A percentile compares a stretch with the other conserved stretches of the same genome.
These are phyloP conservation scores for Coregonus suidteri DNA, from an alignment of 2,797 vertebrate species.

Conservation along the genomic window DNA sequence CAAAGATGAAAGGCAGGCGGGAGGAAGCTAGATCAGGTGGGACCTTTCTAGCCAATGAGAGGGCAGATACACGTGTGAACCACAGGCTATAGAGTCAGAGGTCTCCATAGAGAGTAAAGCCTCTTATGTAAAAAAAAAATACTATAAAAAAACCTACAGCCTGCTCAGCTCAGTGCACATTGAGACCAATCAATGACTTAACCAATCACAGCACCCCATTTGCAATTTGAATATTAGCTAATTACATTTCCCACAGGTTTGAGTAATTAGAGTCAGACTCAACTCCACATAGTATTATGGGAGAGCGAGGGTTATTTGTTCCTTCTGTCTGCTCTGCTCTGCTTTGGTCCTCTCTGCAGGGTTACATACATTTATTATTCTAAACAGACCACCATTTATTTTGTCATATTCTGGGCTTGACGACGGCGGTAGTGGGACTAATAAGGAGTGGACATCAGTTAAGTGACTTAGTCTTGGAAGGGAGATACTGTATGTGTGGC, in stretches of 20 bases:
- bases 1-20: too few species aligned
- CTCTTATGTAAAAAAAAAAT: slow-evolving; percentile 59
- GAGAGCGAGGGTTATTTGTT: slow-evolving; percentile 42
- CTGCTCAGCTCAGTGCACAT: slow-evolving; percentile 14
- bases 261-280: slow-evolving; percentile 54
- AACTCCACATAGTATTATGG: slow-evolving; percentile 44
- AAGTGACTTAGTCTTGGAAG: not conserved
- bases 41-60: too few species aligned
- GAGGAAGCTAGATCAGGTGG: too few species aligned
- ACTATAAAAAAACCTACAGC: not conserved
- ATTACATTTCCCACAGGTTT: slow-evolving; percentile 47
- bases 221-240: slow-evolving; percentile 43
- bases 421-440: not conserved
- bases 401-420: slow-evolving; percentile 2
- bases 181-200: slow-evolving; percentile 36
- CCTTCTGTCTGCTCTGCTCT: slow-evolving; percentile 17
- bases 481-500: not conserved
- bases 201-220: slow-evolving; percentile 4
- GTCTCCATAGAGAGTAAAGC: slow-evolving; percentile 45
- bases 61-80: too few species aligned
- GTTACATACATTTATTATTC: slow-evolving; percentile 48
- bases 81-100: too few species aligned
- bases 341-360: not conserved
- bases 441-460: not conserved
- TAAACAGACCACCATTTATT: slow-evolving; percentile 9